A percentile compares a stretch with the other conserved stretches of the same genome.
Conservation (phyloP, 2,113 vertebrate species). For the Oryzias celebensis region DNA sequence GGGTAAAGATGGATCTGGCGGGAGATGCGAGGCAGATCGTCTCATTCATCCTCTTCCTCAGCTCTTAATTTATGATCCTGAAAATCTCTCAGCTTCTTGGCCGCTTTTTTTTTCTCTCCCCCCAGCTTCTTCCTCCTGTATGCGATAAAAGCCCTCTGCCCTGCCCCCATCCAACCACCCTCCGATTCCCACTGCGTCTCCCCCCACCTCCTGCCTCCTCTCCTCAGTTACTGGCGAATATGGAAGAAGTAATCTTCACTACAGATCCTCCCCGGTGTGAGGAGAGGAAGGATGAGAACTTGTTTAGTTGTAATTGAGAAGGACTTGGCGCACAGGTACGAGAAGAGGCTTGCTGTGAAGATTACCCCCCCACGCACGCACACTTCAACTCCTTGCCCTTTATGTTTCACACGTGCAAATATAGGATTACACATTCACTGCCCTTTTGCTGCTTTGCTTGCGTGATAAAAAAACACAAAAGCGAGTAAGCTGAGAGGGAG, state of each 20-base stretch:
- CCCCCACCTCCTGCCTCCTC: neutral
- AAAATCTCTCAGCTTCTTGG: conserved; percentile 16
- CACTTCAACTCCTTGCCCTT: neutral
- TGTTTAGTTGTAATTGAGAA: conserved; percentile 33
- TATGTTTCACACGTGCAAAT: neutral
- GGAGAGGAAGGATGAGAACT: conserved; percentile 17
- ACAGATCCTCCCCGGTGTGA: conserved; percentile 14
- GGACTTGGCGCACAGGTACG: conserved; percentile 18
- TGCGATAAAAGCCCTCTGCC: conserved; percentile 60
- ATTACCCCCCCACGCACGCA: neutral
- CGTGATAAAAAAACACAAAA: conserved; percentile 16
- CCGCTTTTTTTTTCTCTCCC: neutral
- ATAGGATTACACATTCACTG: neutral
- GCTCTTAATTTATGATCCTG: conserved; percentile 16
- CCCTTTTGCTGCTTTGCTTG: conserved; percentile 10
- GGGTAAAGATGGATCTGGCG: conserved; percentile 30
- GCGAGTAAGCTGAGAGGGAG: conserved; percentile 17
- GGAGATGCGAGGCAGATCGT: conserved; percentile 42
- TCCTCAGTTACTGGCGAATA: conserved; percentile 17
- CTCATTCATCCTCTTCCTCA: conserved; percentile 38
- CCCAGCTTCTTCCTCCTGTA: conserved; percentile 23
- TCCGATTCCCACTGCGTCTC: neutral
- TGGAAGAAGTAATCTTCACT: conserved; percentile 27
- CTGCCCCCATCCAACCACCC: conserved; percentile 54
- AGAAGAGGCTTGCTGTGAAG: neutral